These are phyloP conservation scores for Orthonyx spaldingii DNA, from an alignment of 2,113 vertebrate genomes.

Conservation along the genomic window DNA sequence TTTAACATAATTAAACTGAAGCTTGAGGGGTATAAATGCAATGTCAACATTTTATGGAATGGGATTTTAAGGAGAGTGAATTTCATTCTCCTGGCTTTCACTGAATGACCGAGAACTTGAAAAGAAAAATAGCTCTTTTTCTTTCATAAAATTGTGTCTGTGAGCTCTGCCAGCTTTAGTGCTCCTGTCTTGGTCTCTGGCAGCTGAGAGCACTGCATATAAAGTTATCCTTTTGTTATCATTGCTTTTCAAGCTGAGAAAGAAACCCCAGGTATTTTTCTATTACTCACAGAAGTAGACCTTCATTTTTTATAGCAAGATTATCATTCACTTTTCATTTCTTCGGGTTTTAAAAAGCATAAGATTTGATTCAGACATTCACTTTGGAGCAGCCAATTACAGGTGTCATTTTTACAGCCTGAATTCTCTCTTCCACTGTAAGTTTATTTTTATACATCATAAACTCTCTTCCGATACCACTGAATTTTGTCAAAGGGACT, in stretches of 20 bases:
- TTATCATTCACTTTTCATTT: background rate
- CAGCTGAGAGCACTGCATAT: background rate
- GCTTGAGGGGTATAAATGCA: background rate
- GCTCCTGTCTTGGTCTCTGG: background rate
- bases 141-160: background rate
- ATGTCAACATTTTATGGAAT: background rate
- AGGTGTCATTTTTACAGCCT: background rate
- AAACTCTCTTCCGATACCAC: background rate
- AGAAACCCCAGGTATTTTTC: background rate
- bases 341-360: background rate
- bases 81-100: background rate
- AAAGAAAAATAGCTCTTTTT: background rate
- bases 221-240: background rate
- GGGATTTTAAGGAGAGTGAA: background rate
- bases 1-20: background rate
- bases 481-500: background rate
- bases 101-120: background rate
- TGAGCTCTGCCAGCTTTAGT: background rate
- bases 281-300: background rate
- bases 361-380: background rate
- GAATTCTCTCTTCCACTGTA: background rate
- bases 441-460: background rate
- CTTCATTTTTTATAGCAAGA: background rate
- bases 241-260: background rate
- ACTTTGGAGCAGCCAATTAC: background rate